These are phyloP conservation scores for Thomomys bottae DNA, from an alignment of 2,113 vertebrate species.

Conservation along the genomic window DNA sequence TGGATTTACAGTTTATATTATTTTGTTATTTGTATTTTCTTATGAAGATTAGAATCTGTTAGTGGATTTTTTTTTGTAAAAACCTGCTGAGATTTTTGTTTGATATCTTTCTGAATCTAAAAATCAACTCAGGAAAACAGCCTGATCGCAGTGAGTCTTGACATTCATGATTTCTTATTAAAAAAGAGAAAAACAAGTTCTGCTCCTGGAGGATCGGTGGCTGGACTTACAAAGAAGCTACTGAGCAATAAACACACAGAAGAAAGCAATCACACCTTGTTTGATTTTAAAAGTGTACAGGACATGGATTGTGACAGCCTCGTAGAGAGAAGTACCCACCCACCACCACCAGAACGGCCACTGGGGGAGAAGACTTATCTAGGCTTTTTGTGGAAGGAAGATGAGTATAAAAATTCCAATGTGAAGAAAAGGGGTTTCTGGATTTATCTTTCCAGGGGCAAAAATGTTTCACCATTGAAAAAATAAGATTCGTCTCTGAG, in stretches of 20 bases:
- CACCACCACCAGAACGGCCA: too few species aligned
- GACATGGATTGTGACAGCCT: neutral
- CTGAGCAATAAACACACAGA: too few species aligned
- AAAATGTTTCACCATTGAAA: neutral
- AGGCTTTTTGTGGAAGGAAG: neutral
- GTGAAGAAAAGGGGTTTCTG: neutral
- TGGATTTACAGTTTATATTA: neutral
- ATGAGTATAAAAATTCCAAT: neutral
- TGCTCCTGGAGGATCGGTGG: neutral
- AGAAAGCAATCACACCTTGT: neutral
- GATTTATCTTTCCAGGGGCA: neutral
- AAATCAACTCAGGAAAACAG: neutral
- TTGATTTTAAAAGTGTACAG: neutral
- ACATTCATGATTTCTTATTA: neutral
- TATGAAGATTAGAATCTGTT: neutral
- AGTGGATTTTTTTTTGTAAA: neutral
- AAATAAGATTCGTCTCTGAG: neutral
- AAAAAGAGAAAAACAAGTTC: neutral
- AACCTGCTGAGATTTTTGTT: neutral
- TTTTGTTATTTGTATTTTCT: neutral
- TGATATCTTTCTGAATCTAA: neutral
- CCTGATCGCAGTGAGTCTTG: neutral
- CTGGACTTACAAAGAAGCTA: neutral
- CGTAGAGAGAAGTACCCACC: neutral
- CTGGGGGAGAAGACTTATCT: neutral